Evolutionary conservation across 2,113 vertebrate species (phyloP), one percentile per base, ranked within the genome.

Genomic region (Bufo gargarizans): DNA sequence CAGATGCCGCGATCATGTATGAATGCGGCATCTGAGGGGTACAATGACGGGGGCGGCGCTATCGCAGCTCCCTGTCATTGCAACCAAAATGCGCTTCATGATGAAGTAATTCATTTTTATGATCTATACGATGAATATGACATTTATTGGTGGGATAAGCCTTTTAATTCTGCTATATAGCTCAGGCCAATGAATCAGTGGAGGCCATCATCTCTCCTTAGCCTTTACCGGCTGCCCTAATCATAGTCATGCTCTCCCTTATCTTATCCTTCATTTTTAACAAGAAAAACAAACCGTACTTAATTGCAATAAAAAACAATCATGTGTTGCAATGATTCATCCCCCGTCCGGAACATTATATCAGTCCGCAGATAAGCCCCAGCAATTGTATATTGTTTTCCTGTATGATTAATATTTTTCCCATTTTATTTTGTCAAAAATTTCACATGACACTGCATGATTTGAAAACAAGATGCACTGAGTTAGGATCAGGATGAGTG

Each of bases 401-500:
- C 79, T 91, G 86, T 22, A 67, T 87, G 86, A 82, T 74, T 82
- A 76, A 90, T 86, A 90, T 87, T 74, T 16, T 67, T 77, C 45
- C 58, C 33, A 86, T 82, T 84, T 90, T 88, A 77, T 81, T 90
- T 90, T 74, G 79, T 89, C 67, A 72, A 3, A 76, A 90, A 79
- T 74, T 79, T 89, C 89, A 81, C 79, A 79, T 89, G 89, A 80
- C 82, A 85, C 14, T 88, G 88, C 89, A 20, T 82, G 16, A 58
- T 86, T 91, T 90, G 78, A 88, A 92, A 89, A 86, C 80, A 92
- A 90, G 20, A 91, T 82, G 87, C 91, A 86, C 43, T 55, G 89
- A 90, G 53, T 87, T 90, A 0, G 2, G 89, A 89, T 59, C 56
- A 85, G 56, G 69, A 69, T 84, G 82, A 49, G 87, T 82, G 65